Percentiles rank a stretch among this genome's conserved stretches.
Evolutionary conservation across 2,113 vertebrate species (phyloP).

Genomic region (Tiliqua scincoides): DNA sequence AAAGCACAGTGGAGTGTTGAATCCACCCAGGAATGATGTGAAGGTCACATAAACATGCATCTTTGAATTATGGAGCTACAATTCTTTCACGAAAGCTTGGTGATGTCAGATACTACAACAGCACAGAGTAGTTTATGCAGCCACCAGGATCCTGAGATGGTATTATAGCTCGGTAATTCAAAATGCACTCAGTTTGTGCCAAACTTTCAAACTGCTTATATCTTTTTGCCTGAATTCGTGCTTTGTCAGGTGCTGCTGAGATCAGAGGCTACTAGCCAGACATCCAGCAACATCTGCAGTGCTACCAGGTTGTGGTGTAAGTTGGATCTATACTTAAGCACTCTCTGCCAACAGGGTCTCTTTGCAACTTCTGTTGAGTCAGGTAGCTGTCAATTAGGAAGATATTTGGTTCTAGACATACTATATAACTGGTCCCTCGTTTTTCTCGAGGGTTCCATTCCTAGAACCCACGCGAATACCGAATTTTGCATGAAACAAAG

Average conservation of each 20-base stretch:
- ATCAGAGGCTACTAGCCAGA: not conserved
- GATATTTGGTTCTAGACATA: too few relatives aligned
- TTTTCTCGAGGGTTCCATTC: too few relatives aligned
- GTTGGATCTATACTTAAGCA: not conserved
- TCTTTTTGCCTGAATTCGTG: not conserved
- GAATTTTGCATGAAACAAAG: too few relatives aligned
- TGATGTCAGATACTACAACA: rapidly evolving
- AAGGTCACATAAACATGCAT: rapidly evolving
- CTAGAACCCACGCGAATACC: too few relatives aligned
- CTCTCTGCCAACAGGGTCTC: not conserved
- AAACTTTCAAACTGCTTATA: not conserved
- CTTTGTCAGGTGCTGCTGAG: rapidly evolving
- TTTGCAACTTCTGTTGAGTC: not conserved
- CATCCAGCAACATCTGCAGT: not conserved
- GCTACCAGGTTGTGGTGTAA: not conserved
- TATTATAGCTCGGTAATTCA: not conserved
- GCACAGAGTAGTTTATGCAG: not conserved
- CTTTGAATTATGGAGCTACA: not conserved
- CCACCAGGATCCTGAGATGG: not conserved
- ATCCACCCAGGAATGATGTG: not conserved
- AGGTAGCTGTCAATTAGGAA: too few relatives aligned
- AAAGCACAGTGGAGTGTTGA: constrained; percentile 8
- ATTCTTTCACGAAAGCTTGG: not conserved
- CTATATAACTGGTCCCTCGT: too few relatives aligned
- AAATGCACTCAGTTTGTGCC: not conserved